Evolutionary conservation across 2,113 vertebrate genomes (phyloP), one percentile per base, ranked within the genome.

Genomic region (Chauna torquata): DNA sequence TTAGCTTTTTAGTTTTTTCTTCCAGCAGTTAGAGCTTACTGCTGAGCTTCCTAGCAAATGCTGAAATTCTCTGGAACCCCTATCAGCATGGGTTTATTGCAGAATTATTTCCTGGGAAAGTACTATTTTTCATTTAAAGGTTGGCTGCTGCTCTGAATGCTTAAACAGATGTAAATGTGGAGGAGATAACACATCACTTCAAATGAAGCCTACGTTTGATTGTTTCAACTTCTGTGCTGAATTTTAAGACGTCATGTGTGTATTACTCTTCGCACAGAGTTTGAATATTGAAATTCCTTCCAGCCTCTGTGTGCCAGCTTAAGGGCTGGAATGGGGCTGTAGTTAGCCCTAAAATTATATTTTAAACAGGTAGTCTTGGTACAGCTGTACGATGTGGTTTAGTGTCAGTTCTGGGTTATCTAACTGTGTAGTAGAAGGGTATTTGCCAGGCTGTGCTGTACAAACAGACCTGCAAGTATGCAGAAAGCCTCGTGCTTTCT

Each of bases 101-200:
- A 50, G 65, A 80, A 50, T 75, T 94, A 75, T 64, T 91, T 96
- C 85, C 85, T 83, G 79, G 50, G 79, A 94, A 93, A 78, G 68
- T 16, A 8, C 50, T 77, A 13, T n/a, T 87, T 88, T 71, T 90
- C 30, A 68, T 82, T 80, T 90, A 49, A 94, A 88, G 32, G 38
- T 86, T 94, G 88, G 23, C 71, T 86, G 58, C 42, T 92, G 54
- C 68, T 88, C 66, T 94, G 82, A 93, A 59, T 92, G 64, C 75
- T 95, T 94, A 54, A 95, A 71, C 72, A 95, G 87, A 88, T 82
- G 88, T 85, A 94, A 34, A 61, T 30, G 19, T 19, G 45, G 62
- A 87, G 27, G 52, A 89, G 52, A 40, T 45, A 89, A 68, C 15
- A 25, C 16, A 50, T 69, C 45, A 34, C 52, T 93, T 93, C 24